Evolutionary conservation across 2,888 invertebrate species (phyloP).

Genomic region (Volucella inflata): DNA sequence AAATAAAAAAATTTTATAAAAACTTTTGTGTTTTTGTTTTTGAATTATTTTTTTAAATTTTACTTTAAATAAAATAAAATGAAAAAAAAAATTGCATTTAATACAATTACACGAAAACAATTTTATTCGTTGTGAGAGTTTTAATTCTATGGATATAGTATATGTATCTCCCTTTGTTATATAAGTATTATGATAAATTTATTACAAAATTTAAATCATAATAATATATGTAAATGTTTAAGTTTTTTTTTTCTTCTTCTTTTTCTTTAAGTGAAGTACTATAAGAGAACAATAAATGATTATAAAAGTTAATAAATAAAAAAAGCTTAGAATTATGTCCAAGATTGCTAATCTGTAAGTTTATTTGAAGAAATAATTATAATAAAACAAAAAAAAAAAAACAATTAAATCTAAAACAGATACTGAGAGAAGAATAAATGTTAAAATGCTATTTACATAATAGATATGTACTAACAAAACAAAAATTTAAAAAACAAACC

Average conservation of each 20-base stretch:
- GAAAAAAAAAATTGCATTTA: slow-evolving; percentile 60
- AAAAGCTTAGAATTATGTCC: slow-evolving; percentile 60
- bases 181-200: slow-evolving; percentile 8
- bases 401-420: slow-evolving; percentile 24
- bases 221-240: slow-evolving; percentile 32
- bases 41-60: slow-evolving; percentile 11
- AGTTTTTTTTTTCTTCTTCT: slow-evolving; percentile 51
- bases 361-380: slow-evolving; percentile 35
- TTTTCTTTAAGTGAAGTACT: slow-evolving; percentile 48
- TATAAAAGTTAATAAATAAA: slow-evolving; percentile 15
- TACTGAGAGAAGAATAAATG: slow-evolving; percentile 32
- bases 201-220: slow-evolving; percentile 11
- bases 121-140: slow-evolving; percentile 39
- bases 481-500: slow-evolving; percentile 31
- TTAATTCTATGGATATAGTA: neutral
- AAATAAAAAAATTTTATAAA: neutral
- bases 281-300: slow-evolving; percentile 67
- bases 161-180: slow-evolving; percentile 38
- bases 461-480: slow-evolving; percentile 57
- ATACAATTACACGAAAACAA: slow-evolving; percentile 36
- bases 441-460: slow-evolving; percentile 54
- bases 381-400: slow-evolving; percentile 23
- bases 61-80: slow-evolving; percentile 39
- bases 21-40: slow-evolving; percentile 17
- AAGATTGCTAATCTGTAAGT: slow-evolving; percentile 64